Evolutionary conservation across 2,113 vertebrate species (phyloP).

Genomic region (Oophaga pumilio): DNA sequence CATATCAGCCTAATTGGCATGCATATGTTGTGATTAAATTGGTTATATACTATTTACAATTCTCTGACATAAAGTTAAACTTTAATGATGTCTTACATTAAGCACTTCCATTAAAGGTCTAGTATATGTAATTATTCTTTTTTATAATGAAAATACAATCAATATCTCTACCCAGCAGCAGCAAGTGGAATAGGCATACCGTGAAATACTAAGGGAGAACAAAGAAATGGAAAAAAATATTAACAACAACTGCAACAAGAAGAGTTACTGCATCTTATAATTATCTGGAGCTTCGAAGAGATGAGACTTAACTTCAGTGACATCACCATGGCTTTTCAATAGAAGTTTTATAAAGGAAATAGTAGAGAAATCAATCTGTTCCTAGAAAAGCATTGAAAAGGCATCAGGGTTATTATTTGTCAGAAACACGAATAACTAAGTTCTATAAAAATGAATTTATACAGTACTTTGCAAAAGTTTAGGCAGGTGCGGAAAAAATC

Average conservation of each 20-base stretch:
- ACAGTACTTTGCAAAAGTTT: too few relatives aligned
- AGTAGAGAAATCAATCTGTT: slow-evolving; percentile 60
- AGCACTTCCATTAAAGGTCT: neutral
- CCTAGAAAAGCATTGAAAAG: slow-evolving; percentile 9
- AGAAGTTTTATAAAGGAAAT: slow-evolving; percentile 57
- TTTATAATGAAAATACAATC: slow-evolving; percentile 8
- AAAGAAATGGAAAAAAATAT: neutral
- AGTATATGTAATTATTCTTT: neutral
- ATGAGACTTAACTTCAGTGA: slow-evolving; percentile 61
- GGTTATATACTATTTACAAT: neutral
- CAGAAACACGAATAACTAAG: too few relatives aligned
- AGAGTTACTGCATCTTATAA: neutral
- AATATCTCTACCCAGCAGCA: neutral
- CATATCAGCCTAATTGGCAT: neutral
- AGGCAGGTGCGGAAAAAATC: too few relatives aligned
- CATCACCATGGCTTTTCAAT: slow-evolving; percentile 39
- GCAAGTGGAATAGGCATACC: neutral
- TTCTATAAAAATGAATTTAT: too few relatives aligned
- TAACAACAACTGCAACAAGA: neutral
- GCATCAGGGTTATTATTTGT: neutral
- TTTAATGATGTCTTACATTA: neutral
- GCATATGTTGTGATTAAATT: neutral
- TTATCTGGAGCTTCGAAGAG: neutral
- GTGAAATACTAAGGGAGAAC: neutral
- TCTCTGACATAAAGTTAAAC: neutral